These are phyloP conservation scores for Coelopa pilipes DNA, from an alignment of 2,888 invertebrate genomes.

Conservation along the genomic window DNA sequence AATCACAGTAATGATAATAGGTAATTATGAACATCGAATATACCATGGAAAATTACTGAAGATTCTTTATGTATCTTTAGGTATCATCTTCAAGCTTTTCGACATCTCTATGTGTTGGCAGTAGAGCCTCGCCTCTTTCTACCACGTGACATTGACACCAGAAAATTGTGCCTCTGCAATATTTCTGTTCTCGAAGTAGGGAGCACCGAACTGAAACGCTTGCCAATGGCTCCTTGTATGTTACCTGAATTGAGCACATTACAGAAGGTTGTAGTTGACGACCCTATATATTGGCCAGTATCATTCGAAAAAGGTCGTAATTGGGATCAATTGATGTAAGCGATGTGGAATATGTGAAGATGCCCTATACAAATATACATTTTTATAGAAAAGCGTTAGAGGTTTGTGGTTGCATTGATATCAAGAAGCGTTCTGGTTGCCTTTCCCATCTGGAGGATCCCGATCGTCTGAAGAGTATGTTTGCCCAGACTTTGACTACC, in stretches of 20 bases:
- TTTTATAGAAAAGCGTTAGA: constrained; percentile 72
- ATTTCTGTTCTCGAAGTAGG: constrained; percentile 71
- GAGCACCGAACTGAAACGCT: constrained; percentile 67
- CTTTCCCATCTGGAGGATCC: constrained; percentile 89
- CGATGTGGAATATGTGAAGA: constrained; percentile 39
- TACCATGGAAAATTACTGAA: neutral
- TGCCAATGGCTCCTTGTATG: constrained; percentile 83
- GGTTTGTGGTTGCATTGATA: constrained; percentile 78
- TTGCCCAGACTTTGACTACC: constrained; percentile 83
- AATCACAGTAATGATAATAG: constrained; percentile 96
- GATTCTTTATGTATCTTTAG: constrained; percentile 66
- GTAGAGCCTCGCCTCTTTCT: constrained; percentile 89
- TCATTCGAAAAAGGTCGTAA: constrained; percentile 83
- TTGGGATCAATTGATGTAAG: constrained; percentile 84
- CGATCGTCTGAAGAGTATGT: constrained; percentile 78
- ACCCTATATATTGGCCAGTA: constrained; percentile 91
- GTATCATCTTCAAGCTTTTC: constrained; percentile 95
- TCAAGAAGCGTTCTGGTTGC: constrained; percentile 91
- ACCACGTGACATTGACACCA: constrained; percentile 85
- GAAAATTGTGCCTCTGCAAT: constrained; percentile 84
- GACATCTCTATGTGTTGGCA: constrained; percentile 95
- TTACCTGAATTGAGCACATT: constrained; percentile 83
- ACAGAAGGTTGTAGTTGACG: constrained; percentile 80
- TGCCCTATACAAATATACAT: neutral
- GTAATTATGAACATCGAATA: constrained; percentile 63